Evolutionary conservation across 2,797 vertebrate genomes (phyloP).

Genomic region (Semotilus atromaculatus): DNA sequence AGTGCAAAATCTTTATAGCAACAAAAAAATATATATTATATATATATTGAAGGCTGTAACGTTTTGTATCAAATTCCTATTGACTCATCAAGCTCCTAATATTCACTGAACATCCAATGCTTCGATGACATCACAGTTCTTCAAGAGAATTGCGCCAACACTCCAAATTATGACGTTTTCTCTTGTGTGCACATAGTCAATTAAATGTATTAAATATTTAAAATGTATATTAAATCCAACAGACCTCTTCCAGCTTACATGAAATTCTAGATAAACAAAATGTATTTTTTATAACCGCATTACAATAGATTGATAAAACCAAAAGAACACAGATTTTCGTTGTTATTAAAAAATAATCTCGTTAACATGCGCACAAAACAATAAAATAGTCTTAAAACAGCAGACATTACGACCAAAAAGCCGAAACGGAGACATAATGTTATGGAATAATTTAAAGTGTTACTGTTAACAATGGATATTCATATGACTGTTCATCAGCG

Average conservation of each 20-base stretch:
- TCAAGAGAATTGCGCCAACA: neutral
- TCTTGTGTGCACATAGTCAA: neutral
- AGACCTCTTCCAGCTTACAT: neutral
- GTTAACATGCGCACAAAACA: neutral
- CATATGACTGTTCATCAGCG: conserved; percentile 15
- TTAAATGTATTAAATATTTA: neutral
- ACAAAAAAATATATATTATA: neutral
- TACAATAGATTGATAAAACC: neutral
- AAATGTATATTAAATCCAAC: neutral
- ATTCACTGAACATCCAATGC: neutral
- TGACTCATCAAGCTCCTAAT: neutral
- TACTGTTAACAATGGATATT: neutral
- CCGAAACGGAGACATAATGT: neutral
- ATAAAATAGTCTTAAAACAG: neutral
- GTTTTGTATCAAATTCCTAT: neutral
- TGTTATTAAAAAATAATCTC: neutral
- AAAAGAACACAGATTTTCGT: neutral
- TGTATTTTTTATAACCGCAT: neutral
- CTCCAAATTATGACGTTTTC: neutral
- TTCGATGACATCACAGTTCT: neutral
- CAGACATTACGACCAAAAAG: neutral
- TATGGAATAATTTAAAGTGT: neutral
- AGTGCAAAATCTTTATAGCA: neutral
- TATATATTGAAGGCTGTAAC: neutral
- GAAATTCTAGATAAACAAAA: neutral